Conservation (phyloP, 2,113 vertebrate species). For the Callipepla californica region DNA sequence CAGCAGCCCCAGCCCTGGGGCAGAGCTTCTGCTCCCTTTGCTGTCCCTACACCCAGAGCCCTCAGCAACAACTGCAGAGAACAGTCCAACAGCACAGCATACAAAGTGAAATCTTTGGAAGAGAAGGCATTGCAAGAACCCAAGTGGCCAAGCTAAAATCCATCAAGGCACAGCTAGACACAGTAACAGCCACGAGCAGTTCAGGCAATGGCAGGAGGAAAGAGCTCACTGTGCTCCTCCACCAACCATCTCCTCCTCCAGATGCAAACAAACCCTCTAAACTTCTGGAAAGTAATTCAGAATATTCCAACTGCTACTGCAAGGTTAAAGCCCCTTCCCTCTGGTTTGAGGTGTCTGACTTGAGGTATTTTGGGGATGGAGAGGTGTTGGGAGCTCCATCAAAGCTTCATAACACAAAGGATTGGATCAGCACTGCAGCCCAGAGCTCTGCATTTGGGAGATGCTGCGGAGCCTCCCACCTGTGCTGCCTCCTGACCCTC, state of each 20-base stretch:
- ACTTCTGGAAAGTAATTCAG: neutral
- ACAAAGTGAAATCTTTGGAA: neutral
- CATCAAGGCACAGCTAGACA: rapidly evolving
- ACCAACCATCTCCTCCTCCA: neutral
- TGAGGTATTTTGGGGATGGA: rapidly evolving
- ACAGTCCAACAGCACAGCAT: rapidly evolving
- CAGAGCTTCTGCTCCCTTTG: neutral
- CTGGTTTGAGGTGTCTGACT: neutral
- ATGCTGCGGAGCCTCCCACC: neutral
- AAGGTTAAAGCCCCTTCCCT: neutral
- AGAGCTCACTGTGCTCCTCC: rapidly evolving
- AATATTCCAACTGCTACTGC: neutral
- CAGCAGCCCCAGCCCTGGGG: too few relatives aligned
- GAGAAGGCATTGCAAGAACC: neutral
- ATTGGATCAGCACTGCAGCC: neutral
- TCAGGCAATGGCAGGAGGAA: rapidly evolving
- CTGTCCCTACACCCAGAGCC: neutral
- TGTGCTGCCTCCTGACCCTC: neutral
- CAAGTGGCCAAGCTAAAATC: neutral
- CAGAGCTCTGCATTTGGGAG: neutral
- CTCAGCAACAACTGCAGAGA: too few relatives aligned
- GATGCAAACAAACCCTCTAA: neutral
- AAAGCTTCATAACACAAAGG: neutral
- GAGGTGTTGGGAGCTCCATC: neutral
- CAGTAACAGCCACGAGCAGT: rapidly evolving